Percentiles rank a stretch among this genome's conserved stretches.
Conservation (phyloP, 2,797 vertebrate genomes). For the Sebastes oblongus region DNA sequence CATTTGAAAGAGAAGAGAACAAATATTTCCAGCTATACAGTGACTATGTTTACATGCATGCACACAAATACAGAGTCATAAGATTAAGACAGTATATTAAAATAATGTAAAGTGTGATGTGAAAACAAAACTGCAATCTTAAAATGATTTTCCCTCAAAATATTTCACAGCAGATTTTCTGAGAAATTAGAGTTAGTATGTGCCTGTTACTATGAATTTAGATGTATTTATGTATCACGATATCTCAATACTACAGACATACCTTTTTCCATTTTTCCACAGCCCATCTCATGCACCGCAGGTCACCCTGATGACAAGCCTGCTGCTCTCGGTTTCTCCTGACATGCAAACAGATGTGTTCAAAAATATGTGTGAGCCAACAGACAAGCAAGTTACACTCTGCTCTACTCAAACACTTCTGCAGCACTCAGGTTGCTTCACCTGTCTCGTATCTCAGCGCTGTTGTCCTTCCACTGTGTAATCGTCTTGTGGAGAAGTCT, state of each 20-base stretch:
- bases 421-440: neutral
- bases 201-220: no score
- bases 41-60: no score
- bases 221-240: no score
- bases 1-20: no score
- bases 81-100: no score
- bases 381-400: neutral
- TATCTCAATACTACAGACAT: neutral
- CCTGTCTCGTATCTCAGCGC: slow-evolving; percentile 64
- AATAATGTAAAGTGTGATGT: no score
- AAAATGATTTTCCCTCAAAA: no score
- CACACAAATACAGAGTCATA: no score
- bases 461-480: slow-evolving; percentile 81
- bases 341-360: slow-evolving; percentile 17
- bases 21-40: no score
- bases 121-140: no score
- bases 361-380: neutral
- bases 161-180: no score
- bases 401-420: neutral
- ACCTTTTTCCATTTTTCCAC: slow-evolving; percentile 90
- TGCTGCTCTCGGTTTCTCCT: slow-evolving; percentile 78
- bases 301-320: slow-evolving; percentile 73
- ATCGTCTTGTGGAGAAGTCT: slow-evolving; percentile 73
- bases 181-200: no score
- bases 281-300: slow-evolving; percentile 68